phyloP scores from a whole-genome alignment of 1,140 invertebrate genomes.

The Contarinia nasturtii region DNA sequence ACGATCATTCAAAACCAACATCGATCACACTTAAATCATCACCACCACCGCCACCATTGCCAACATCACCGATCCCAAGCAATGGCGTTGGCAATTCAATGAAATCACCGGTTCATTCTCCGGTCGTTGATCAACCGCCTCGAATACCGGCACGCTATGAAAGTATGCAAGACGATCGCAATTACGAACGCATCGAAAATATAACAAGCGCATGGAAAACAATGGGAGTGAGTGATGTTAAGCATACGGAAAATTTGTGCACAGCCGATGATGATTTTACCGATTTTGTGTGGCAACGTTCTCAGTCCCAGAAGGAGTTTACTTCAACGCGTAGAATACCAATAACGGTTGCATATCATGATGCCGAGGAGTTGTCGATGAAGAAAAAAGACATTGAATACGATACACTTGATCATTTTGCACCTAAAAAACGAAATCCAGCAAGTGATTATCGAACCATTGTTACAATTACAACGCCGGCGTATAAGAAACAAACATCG shows the following conservation, averaged over 20 bases:
- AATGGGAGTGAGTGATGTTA: constrained; percentile 46
- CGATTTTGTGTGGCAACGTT: constrained; percentile 19
- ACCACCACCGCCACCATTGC: no score
- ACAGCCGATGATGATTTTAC: constrained; percentile 16
- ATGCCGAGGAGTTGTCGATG: background rate
- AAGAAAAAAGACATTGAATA: constrained; percentile 34
- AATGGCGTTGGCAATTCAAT: background rate
- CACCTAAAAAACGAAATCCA: constrained; percentile 46
- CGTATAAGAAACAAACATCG: constrained; percentile 12
- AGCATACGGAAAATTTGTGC: constrained; percentile 33
- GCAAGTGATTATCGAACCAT: constrained; percentile 41
- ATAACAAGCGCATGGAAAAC: constrained; percentile 56
- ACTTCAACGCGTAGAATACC: background rate
- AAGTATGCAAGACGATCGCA: constrained; percentile 10
- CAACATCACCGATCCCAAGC: no score
- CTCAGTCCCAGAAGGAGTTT: constrained; percentile 20
- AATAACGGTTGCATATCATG: background rate
- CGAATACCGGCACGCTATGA: constrained; percentile 17
- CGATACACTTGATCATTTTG: constrained; percentile 61
- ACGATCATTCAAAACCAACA: constrained; percentile 5
- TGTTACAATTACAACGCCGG: constrained; percentile 31
- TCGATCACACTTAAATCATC: background rate
- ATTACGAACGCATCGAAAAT: constrained; percentile 22
- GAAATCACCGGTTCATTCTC: background rate
- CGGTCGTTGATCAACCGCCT: constrained; percentile 8